Base-by-base conservation (phyloP, 2,113 vertebrate genomes). In the Oryzias curvinotus region DNA sequence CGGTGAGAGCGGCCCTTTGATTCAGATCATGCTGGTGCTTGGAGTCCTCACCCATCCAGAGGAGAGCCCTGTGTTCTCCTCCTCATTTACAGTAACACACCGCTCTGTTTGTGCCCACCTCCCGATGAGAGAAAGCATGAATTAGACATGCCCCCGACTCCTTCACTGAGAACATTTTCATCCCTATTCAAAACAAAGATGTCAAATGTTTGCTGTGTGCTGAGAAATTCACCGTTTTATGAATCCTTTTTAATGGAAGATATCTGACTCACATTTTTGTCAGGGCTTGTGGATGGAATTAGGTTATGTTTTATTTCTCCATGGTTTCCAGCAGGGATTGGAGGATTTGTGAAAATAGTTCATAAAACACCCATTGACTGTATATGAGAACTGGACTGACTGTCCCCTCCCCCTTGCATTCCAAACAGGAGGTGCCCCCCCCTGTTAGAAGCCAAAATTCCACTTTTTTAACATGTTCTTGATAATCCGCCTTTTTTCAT, bases 21-120 rank as follows among this genome's bases (percentile, higher is more conserved):
- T 83, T 80, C 65, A 17, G 47, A 62, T 60, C 77, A 80, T 68
- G 82, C 68, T 69, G 79, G 65, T 67, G 49, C 12, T 61, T 59
- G 75, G 28, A 64, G 69, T 70, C 60, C 41, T 49, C 52, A 68
- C 50, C 66, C 57, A 70, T 65, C 64, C 59, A 57, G 57, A 36
- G 49, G 48, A 66, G 52, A 56, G 36, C 54, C 56, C 66, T 49
- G 52, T 67, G 7, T 47, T 16, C 44, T 73, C 30, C 47, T 52
- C 59, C 43, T 62, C 66, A 66, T 74, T 71, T 71, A 75, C 45
- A 77, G 49, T 46, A 44, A 25, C 1, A 41, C 13, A 42, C 49
- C 36, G 43, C 52, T 70, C 71, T 60, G 52, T 28, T 54, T 68
- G 57, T 42, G 45, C 50, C 55, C 43, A 51, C 57, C 65, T 47